Evolutionary conservation across 2,888 invertebrate genomes (phyloP).

Genomic region (Pyrocoelia pectoralis): DNA sequence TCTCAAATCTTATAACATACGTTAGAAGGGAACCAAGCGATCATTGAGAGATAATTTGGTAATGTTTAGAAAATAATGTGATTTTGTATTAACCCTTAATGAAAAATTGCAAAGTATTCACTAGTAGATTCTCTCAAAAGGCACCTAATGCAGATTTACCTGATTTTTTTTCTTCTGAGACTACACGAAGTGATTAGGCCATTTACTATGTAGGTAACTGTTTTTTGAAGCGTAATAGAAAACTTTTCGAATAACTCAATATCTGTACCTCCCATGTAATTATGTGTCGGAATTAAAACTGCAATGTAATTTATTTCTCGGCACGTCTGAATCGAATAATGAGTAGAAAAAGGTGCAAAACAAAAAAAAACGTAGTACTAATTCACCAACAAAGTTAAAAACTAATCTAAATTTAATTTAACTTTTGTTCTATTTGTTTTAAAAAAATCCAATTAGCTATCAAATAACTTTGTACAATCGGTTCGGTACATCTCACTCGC

Average conservation of each 20-base stretch:
- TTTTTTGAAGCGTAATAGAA: background rate
- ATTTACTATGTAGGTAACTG: too few species aligned
- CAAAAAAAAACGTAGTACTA: conserved; percentile 9
- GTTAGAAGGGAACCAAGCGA: too few species aligned
- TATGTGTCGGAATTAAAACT: conserved; percentile 5
- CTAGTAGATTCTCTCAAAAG: too few species aligned
- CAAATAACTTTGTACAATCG: conserved; percentile 22
- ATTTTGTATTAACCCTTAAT: too few species aligned
- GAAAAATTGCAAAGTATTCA: too few species aligned
- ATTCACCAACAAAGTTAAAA: conserved; percentile 32
- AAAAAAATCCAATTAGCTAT: conserved; percentile 35
- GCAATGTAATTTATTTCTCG: conserved; percentile 12
- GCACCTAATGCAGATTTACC: too few species aligned
- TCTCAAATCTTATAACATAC: too few species aligned
- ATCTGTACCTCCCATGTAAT: background rate
- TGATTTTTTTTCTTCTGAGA: too few species aligned
- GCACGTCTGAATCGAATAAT: background rate
- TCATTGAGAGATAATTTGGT: too few species aligned
- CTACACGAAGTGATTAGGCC: too few species aligned
- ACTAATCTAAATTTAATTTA: conserved; percentile 37
- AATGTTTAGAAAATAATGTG: too few species aligned
- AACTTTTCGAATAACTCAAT: background rate
- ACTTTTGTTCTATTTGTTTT: conserved; percentile 34
- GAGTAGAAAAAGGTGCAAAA: background rate
- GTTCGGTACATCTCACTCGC: too few species aligned